Evolutionary conservation across 2,888 invertebrate genomes (phyloP), one percentile per base, ranked within the genome.

Genomic region (Beris morrisii): DNA sequence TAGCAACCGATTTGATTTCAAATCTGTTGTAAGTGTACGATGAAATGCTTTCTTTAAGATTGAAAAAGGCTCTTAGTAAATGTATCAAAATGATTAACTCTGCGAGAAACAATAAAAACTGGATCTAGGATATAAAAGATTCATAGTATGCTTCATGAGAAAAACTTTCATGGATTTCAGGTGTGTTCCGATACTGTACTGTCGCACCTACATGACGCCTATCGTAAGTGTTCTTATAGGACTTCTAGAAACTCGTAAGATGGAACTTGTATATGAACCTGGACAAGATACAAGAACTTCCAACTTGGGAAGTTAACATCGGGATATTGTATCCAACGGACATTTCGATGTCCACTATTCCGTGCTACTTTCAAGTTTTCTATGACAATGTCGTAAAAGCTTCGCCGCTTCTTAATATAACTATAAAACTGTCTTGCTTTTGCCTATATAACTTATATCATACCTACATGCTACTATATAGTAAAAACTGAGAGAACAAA

Each of bases 401-500:
- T 15, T 15, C 15, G 13, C 5, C n/a, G 48, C 12, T 15, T n/a
- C 48, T 54, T 54, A n/a, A 31, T 54, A 54, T 54, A 30, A 54
- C 54, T 54, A 13, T 6, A 54, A 54, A 31, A 54, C 31, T 13
- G 22, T 43, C 43, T 56, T 43, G 4, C 43, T 13, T 38, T 38
- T 9, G 38, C 38, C 38, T 38, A 12, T 48, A 48, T 48, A 22
- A 22, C 3, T 6, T 45, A 22, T 58, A 43, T 15, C 22, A 48
- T 59, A 13, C 46, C 15, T 12, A 15, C 46, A 61, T 52, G 61
- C 61, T 50, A 50, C 52, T 61, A 44, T 22, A 38, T 22, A 43
- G 44, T 54, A 38, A n/a, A 56, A 11, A 65, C 57, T 57, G 64
- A 56, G 65, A 32, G 32, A 65, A 45, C 31, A 56, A 56, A 65